phyloP scores from a whole-genome alignment of 2,113 vertebrate species.

The Indicator maculatus region DNA sequence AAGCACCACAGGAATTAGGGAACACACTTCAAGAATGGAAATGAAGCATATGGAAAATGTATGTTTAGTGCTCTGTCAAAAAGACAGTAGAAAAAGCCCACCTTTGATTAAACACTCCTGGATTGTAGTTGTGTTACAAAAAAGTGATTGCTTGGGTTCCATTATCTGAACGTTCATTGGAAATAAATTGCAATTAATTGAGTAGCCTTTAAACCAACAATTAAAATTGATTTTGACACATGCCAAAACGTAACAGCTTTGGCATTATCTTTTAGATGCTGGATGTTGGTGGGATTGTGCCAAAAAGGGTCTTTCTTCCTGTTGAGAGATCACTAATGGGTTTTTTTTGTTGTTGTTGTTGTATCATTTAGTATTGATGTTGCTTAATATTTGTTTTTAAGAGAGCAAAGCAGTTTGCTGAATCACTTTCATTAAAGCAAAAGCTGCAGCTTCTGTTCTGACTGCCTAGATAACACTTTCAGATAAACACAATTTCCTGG shows the following conservation, averaged over 20 bases:
- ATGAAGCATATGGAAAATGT: conserved; percentile 18
- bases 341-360: background rate
- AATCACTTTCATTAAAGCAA: conserved; percentile 71
- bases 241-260: background rate
- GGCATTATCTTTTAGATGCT: conserved; percentile 1
- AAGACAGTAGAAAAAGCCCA: background rate
- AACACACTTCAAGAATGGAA: conserved; percentile 12
- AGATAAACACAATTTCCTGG: conserved; percentile 64
- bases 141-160: conserved; percentile 3
- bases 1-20: conserved; percentile 57
- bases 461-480: conserved; percentile 63
- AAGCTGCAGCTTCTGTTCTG: conserved; percentile 64
- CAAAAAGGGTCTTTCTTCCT: conserved; percentile 1
- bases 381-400: conserved; percentile 66
- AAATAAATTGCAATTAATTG: conserved; percentile 48
- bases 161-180: conserved; percentile 29
- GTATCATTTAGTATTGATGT: conserved; percentile 34
- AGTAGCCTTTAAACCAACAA: conserved; percentile 33
- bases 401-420: conserved; percentile 67
- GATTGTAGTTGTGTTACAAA: background rate
- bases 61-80: background rate
- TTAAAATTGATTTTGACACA: conserved; percentile 17
- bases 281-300: background rate
- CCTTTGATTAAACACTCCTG: conserved; percentile 38
- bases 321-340: background rate